These are phyloP conservation scores for Rhabdomys dilectus DNA, from an alignment of 2,113 vertebrate genomes.

Conservation along the genomic window DNA sequence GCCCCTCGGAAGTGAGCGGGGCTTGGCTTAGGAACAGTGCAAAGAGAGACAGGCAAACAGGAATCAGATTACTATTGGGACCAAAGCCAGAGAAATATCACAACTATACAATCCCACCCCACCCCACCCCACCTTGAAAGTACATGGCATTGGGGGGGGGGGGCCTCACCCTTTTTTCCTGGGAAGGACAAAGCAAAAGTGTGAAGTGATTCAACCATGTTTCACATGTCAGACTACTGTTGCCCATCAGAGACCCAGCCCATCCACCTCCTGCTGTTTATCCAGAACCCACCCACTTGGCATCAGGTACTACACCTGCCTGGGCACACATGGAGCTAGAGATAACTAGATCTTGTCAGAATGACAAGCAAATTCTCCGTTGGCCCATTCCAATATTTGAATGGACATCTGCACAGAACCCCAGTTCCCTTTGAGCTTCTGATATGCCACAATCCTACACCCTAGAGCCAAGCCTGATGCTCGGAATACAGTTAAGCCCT, in stretches of 20 bases:
- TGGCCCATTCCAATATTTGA: background rate
- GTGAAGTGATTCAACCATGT: background rate
- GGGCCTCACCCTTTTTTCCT: background rate
- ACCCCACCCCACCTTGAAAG: background rate
- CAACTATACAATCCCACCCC: background rate
- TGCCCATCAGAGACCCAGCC: background rate
- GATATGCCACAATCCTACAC: background rate
- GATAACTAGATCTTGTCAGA: background rate
- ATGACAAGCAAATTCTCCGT: background rate
- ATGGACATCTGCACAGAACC: background rate
- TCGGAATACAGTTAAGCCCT: background rate
- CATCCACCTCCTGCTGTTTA: background rate
- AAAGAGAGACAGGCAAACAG: conserved; percentile 81
- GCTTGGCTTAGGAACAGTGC: conserved; percentile 82
- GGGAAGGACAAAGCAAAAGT: background rate
- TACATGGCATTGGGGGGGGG: background rate
- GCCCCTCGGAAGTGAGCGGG: conserved; percentile 88
- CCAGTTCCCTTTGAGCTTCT: no score
- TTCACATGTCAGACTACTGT: background rate
- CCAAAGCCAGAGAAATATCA: conserved; percentile 28
- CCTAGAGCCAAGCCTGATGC: background rate
- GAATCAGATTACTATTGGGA: conserved; percentile 71
- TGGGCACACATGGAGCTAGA: background rate
- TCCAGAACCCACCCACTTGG: fast-evolving
- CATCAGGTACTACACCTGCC: background rate